Base-by-base conservation (phyloP, 2,113 vertebrate species). In the Phalacrocorax brasilianus region DNA sequence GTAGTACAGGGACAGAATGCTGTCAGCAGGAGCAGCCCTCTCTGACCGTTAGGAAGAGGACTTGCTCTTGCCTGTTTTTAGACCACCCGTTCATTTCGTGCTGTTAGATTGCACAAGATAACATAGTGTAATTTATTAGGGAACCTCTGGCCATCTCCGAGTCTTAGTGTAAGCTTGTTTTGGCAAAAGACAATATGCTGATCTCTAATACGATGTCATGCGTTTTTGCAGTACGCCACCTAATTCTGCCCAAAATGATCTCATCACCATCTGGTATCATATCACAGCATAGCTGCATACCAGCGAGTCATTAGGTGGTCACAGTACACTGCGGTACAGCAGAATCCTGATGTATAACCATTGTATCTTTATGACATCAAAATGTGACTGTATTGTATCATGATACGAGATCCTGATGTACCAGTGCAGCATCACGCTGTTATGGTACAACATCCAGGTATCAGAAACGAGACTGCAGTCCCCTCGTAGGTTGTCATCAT, bases 121-220 rank as follows among this genome's bases (percentile, higher is more conserved):
- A 32, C 8, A 0, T 8, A 0, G 6, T 0, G 7, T 3, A 1
- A 50, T 55, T 9, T 1, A 3, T 0, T 0, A 1, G 80, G 38
- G 67, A 6, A 1, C n/a, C 62, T 35, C 55, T 27, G 68, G n/a
- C 44, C 80, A 18, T 45, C 59, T 19, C 79, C 2, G 58, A 28
- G 49, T 19, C 66, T 77, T 22, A 1, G 49, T 2, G 12, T 23
- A 14, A 15, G 81, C 66, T n/a, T 14, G 27, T 7, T 42, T 27
- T 68, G 84, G 68, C 58, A 32, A 50, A 20, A 14, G 44, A 1
- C 22, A 24, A 7, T 0, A 3, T 26, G 62, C 83, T 68, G 79
- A 16, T 68, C 52, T 38, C 63, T 77, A 62, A 2, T 38, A 70
- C 23, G 14, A 55, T 45, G 62, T 75, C 77, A 20, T 13, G 56